Conservation (phyloP, 2,113 vertebrate genomes). For the Pleuronectes platessa region DNA sequence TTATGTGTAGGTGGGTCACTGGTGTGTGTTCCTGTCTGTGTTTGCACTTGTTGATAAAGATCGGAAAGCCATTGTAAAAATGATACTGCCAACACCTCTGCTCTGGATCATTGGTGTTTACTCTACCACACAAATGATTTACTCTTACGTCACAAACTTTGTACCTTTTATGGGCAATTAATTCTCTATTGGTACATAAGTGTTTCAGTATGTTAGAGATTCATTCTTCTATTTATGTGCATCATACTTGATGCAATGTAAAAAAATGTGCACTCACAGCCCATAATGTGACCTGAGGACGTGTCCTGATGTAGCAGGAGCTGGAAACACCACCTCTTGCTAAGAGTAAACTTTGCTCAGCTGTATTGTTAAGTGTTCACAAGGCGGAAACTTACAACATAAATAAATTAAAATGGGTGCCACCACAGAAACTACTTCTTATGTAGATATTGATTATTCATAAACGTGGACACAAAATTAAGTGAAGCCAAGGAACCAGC, state of each 20-base stretch:
- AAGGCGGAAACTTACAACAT: not conserved
- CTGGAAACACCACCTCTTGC: not conserved
- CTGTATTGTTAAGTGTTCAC: not conserved
- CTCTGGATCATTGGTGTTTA: constrained; percentile 39
- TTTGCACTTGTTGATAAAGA: constrained; percentile 53
- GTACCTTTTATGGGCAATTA: not conserved
- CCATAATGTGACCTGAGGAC: not conserved
- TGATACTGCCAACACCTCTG: constrained; percentile 20
- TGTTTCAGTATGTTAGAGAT: not conserved
- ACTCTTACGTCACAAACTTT: not conserved
- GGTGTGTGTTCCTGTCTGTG: not conserved
- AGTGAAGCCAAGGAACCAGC: not conserved
- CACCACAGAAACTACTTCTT: not conserved
- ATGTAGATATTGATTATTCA: not conserved
- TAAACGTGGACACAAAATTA: not conserved
- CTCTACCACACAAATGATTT: not conserved
- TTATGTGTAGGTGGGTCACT: constrained; percentile 5
- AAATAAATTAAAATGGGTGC: not conserved
- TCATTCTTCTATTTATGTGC: not conserved
- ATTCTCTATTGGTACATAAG: not conserved
- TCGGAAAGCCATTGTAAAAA: constrained; percentile 41
- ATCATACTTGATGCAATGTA: not conserved
- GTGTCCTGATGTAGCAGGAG: not conserved
- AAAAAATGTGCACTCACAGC: not conserved
- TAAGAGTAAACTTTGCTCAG: not conserved